phyloP scores from a whole-genome alignment of 2,888 invertebrate species.

The Pyrgus malvae region DNA sequence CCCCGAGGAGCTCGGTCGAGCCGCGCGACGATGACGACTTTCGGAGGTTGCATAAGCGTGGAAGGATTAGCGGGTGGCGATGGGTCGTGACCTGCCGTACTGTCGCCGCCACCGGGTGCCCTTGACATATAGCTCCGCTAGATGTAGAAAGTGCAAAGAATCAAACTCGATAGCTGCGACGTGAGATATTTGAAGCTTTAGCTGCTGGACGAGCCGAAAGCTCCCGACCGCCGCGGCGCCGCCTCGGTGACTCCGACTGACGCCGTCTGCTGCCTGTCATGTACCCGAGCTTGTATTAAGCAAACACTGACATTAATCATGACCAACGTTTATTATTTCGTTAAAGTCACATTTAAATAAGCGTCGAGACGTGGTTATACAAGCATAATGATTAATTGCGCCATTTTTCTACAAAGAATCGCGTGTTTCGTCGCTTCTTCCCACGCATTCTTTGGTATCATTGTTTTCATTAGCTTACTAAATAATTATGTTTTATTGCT shows the following conservation, averaged over 20 bases:
- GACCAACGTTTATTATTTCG: neutral
- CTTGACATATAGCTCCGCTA: conserved; percentile 69
- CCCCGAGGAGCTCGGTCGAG: conserved; percentile 27
- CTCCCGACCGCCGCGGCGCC: neutral
- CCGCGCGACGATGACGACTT: conserved; percentile 34
- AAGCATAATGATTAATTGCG: conserved; percentile 6
- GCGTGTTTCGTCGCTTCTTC: conserved; percentile 5
- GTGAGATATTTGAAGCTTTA: conserved; percentile 6
- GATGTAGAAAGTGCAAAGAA: conserved; percentile 62
- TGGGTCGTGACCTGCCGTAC: conserved; percentile 52
- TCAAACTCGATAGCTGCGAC: conserved; percentile 24
- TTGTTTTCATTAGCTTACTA: neutral
- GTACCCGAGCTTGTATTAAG: neutral
- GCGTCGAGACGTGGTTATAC: neutral
- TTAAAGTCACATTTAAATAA: conserved; percentile 2
- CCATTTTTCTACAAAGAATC: conserved; percentile 9
- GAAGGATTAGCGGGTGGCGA: conserved; percentile 46
- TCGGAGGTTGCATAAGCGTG: conserved; percentile 47
- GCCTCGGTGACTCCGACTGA: no score
- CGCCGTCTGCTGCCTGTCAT: conserved; percentile 2
- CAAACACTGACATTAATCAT: neutral
- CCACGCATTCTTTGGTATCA: conserved; percentile 19
- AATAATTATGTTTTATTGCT: neutral
- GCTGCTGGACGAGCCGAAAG: conserved; percentile 13
- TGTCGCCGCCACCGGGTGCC: conserved; percentile 51